Percentiles rank a stretch among this genome's conserved stretches.
These are phyloP conservation scores for Caenorhabditis doughertyi DNA, from an alignment of 2,888 invertebrate species.

Conservation along the genomic window DNA sequence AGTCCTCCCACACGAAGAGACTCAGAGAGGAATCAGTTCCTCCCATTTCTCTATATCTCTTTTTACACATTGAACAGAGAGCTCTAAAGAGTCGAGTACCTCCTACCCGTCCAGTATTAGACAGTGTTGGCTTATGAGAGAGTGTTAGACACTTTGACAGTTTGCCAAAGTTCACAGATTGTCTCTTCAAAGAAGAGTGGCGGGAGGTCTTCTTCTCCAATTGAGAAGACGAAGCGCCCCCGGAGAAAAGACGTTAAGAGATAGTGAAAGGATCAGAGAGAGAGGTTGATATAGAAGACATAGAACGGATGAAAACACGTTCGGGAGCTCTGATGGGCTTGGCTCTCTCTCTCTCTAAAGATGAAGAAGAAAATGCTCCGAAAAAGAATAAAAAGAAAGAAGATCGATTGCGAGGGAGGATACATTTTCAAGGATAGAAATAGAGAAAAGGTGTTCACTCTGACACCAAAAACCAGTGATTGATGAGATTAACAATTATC, in stretches of 20 bases:
- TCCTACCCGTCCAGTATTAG: constrained; percentile 21
- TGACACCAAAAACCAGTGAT: constrained; percentile 29
- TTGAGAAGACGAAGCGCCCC: constrained; percentile 29
- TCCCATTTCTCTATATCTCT: constrained; percentile 34
- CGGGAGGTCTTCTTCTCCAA: constrained; percentile 38
- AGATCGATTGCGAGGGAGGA: constrained; percentile 54
- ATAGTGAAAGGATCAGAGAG: constrained; percentile 19
- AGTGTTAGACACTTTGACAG: constrained; percentile 27
- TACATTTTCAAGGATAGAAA: background rate
- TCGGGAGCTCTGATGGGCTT: constrained; percentile 8
- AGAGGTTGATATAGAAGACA: constrained; percentile 11
- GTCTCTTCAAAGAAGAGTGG: constrained; percentile 46
- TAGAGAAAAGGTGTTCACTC: constrained; percentile 16
- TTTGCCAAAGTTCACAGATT: constrained; percentile 49
- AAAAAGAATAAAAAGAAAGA: background rate
- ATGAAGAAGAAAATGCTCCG: background rate
- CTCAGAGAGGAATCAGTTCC: constrained; percentile 11
- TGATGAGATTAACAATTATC: background rate
- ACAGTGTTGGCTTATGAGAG: constrained; percentile 7
- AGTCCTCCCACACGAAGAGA: constrained; percentile 54
- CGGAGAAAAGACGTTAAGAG: constrained; percentile 15
- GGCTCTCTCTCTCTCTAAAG: background rate
- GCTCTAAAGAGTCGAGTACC: constrained; percentile 49
- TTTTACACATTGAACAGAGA: constrained; percentile 36
- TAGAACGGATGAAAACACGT: constrained; percentile 37